Evolutionary conservation across 2,888 invertebrate species (phyloP).

Genomic region (Euclidia mi): DNA sequence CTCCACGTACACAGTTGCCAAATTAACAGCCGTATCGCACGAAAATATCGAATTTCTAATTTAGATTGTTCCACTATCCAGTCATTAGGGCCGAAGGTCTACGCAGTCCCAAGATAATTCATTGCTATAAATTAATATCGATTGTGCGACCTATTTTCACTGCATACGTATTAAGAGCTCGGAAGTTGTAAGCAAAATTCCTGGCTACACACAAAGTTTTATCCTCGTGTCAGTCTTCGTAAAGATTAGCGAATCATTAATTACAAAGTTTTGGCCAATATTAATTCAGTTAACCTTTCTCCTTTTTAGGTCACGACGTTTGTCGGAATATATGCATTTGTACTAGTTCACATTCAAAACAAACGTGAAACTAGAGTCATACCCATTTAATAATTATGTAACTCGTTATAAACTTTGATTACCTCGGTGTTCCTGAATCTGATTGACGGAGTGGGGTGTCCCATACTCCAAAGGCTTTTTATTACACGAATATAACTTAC

Average conservation of each 20-base stretch:
- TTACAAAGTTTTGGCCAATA: slow-evolving; percentile 74
- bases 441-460: slow-evolving; percentile 58
- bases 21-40: slow-evolving; percentile 57
- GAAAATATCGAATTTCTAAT: slow-evolving; percentile 60
- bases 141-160: slow-evolving; percentile 37
- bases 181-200: slow-evolving; percentile 32
- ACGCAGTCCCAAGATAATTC: slow-evolving; percentile 46
- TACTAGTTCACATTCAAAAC: slow-evolving; percentile 40
- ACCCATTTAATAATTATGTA: slow-evolving; percentile 59
- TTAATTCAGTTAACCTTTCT: slow-evolving; percentile 73
- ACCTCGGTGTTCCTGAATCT: slow-evolving; percentile 60
- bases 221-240: slow-evolving; percentile 68
- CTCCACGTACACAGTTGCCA: slow-evolving; percentile 47
- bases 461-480: too few species aligned
- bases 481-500: too few species aligned
- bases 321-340: slow-evolving; percentile 61
- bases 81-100: slow-evolving; percentile 45
- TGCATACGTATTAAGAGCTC: slow-evolving; percentile 24
- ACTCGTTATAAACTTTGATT: slow-evolving; percentile 72
- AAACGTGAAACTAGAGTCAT: slow-evolving; percentile 32
- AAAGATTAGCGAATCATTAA: slow-evolving; percentile 78
- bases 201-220: slow-evolving; percentile 54
- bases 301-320: slow-evolving; percentile 59
- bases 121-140: slow-evolving; percentile 43
- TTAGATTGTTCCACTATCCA: slow-evolving; percentile 45